Evolutionary conservation across 2,797 vertebrate genomes (phyloP).

Genomic region (Peromyscus aztecus): DNA sequence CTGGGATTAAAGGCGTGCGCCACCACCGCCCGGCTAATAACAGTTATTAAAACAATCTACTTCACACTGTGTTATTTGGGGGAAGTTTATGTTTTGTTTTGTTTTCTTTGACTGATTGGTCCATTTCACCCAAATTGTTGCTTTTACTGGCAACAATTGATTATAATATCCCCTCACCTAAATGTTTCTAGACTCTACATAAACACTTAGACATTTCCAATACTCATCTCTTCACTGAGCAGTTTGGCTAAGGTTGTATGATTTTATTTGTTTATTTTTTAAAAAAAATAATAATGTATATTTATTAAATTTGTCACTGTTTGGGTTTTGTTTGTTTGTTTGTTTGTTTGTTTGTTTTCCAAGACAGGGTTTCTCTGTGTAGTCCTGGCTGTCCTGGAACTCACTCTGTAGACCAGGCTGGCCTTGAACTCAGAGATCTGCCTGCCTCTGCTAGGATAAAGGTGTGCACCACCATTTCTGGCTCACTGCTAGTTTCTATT

Average conservation of each 20-base stretch:
- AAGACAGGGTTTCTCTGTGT: neutral
- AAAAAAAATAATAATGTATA: neutral
- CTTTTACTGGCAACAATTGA: neutral
- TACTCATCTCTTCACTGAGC: neutral
- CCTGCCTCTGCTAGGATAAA: neutral
- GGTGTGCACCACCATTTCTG: neutral
- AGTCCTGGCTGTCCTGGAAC: neutral
- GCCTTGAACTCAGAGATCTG: neutral
- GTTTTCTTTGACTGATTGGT: neutral
- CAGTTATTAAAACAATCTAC: neutral
- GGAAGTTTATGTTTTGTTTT: neutral
- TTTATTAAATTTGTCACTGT: neutral
- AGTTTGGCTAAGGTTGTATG: neutral
- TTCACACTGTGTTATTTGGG: neutral
- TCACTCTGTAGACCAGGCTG: neutral
- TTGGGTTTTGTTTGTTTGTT: neutral
- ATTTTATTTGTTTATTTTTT: slow-evolving; percentile 15
- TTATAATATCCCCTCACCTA: neutral
- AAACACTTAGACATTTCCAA: neutral
- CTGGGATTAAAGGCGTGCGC: no score
- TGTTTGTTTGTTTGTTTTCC: neutral
- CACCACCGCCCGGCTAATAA: no score
- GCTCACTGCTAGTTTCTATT: neutral
- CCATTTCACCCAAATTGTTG: neutral
- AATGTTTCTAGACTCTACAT: neutral